A percentile compares a stretch with the other conserved stretches of the same genome.
These are phyloP conservation scores for Chiloscyllium plagiosum DNA, from an alignment of 2,113 vertebrate species.

Conservation along the genomic window DNA sequence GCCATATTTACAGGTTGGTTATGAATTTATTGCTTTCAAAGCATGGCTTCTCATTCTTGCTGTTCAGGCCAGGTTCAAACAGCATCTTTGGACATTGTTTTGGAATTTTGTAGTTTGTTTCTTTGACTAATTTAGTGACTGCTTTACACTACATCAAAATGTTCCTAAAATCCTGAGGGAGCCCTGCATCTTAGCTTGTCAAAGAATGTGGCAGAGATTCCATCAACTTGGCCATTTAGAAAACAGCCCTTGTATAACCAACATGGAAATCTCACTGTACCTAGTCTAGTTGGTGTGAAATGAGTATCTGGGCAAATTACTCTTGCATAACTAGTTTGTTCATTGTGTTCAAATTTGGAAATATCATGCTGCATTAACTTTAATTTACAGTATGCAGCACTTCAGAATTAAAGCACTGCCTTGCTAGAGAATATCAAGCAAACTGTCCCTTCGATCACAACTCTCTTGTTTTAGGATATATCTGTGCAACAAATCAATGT, in stretches of 20 bases:
- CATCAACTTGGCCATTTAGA: not conserved
- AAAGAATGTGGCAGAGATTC: not conserved
- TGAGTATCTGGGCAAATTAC: not conserved
- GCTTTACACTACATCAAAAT: not conserved
- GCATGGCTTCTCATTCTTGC: not conserved
- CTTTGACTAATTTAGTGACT: not conserved
- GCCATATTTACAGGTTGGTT: not conserved
- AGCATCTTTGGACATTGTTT: not conserved
- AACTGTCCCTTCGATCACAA: not conserved
- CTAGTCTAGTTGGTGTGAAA: not conserved
- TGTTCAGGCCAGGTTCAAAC: not conserved
- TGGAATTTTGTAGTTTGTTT: not conserved
- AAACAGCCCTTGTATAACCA: not conserved
- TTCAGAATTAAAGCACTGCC: not conserved
- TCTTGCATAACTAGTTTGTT: not conserved
- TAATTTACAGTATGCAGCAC: not conserved
- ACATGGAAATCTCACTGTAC: not conserved
- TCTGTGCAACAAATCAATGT: not conserved
- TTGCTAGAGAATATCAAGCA: not conserved
- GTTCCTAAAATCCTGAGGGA: not conserved
- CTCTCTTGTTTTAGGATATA: not conserved
- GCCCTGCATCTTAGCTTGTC: not conserved
- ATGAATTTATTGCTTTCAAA: not conserved
- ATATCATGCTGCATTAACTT: not conserved
- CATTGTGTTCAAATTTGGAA: not conserved